phyloP scores from a whole-genome alignment of 2,113 vertebrate species.

The Eudyptes chrysolophus region DNA sequence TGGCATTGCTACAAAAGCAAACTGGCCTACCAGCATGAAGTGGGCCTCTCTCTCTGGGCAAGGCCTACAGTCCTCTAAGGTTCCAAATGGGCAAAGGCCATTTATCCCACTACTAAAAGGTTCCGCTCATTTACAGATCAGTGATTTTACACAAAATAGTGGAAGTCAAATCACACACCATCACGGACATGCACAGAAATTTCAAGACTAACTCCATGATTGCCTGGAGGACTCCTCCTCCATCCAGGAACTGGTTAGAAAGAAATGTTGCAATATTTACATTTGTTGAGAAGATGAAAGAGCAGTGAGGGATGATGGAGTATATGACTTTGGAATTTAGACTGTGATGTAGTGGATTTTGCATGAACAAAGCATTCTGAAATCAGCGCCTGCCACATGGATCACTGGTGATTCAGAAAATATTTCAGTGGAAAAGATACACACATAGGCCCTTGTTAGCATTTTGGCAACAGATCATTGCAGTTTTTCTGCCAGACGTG shows the following conservation, averaged over 20 bases:
- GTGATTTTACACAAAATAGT: neutral
- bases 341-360: slow-evolving; percentile 38
- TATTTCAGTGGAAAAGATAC: slow-evolving; percentile 31
- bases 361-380: slow-evolving; percentile 47
- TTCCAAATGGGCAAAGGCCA: neutral
- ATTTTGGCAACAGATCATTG: slow-evolving; percentile 38
- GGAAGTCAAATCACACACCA: neutral
- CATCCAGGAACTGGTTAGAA: neutral
- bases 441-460: slow-evolving; percentile 39
- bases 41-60: neutral
- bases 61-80: neutral
- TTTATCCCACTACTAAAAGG: neutral
- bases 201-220: neutral
- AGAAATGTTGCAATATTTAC: neutral
- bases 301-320: neutral
- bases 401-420: slow-evolving; percentile 43
- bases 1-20: neutral
- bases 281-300: slow-evolving; percentile 29
- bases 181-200: accelerated
- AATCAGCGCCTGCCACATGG: slow-evolving; percentile 42
- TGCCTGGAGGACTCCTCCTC: neutral
- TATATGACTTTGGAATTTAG: neutral
- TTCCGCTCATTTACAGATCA: neutral
- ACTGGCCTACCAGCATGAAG: neutral
- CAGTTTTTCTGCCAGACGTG: slow-evolving; percentile 31